phyloP scores from a whole-genome alignment of 2,888 invertebrate genomes.

The Diploptera punctata region DNA sequence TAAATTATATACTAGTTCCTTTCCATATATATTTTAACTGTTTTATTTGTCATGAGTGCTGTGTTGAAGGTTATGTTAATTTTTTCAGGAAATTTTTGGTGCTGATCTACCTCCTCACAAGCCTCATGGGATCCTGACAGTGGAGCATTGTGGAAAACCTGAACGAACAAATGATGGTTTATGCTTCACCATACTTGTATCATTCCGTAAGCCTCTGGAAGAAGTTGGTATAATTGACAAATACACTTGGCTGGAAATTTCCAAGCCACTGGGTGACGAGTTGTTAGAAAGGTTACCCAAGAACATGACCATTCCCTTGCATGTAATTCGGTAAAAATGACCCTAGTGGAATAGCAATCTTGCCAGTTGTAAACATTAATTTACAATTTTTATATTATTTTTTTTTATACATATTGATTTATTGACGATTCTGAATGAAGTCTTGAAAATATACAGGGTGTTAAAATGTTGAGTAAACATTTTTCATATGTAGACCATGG shows the following conservation, averaged over 20 bases:
- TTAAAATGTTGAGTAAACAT: too few relatives aligned
- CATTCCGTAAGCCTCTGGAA: slow-evolving; percentile 84
- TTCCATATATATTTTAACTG: too few relatives aligned
- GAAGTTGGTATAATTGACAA: slow-evolving; percentile 86
- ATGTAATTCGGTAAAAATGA: slow-evolving; percentile 78
- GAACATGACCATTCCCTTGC: slow-evolving; percentile 79
- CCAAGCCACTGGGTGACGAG: slow-evolving; percentile 70
- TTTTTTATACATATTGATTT: too few relatives aligned
- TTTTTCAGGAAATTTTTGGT: slow-evolving; percentile 79
- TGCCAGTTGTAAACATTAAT: too few relatives aligned
- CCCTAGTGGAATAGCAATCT: too few relatives aligned
- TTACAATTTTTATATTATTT: too few relatives aligned
- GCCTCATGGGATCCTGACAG: slow-evolving; percentile 79
- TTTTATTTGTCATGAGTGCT: too few relatives aligned
- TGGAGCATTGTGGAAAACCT: slow-evolving; percentile 69
- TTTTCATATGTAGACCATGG: too few relatives aligned
- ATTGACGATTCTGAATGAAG: too few relatives aligned
- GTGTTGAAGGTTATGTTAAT: too few relatives aligned
- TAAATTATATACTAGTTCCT: too few relatives aligned
- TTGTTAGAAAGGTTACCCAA: slow-evolving; percentile 73
- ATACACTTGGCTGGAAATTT: slow-evolving; percentile 87
- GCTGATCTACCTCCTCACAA: slow-evolving; percentile 84
- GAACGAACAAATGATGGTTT: slow-evolving; percentile 70
- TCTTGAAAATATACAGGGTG: too few relatives aligned
- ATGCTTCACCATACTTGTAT: slow-evolving; percentile 82